Conservation (phyloP, 2,797 vertebrate genomes). For the Chiroxiphia lanceolata region DNA sequence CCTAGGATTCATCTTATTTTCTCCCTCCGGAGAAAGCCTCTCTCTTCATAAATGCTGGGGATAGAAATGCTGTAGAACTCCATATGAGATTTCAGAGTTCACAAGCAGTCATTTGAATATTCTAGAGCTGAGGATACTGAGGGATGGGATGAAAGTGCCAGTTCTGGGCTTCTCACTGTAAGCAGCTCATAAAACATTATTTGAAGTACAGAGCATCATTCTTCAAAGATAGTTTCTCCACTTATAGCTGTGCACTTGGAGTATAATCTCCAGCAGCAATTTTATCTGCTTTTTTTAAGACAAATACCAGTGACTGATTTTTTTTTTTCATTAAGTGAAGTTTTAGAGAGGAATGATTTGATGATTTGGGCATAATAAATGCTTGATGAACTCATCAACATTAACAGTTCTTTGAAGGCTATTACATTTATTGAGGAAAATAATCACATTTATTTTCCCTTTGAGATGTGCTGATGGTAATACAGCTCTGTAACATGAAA, state of each 20-base stretch:
- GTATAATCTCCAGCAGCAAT: not conserved
- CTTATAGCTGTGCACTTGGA: not conserved
- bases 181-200: not conserved
- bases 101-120: not conserved
- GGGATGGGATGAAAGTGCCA: not conserved
- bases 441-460: not conserved
- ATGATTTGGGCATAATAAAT: not conserved
- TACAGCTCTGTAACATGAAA: not conserved
- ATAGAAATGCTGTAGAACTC: not conserved
- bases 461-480: not conserved
- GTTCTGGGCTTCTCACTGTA: not conserved
- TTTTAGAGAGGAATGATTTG: not conserved
- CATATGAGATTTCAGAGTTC: not conserved
- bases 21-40: not conserved
- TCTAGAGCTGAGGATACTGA: not conserved
- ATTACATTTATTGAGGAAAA: not conserved
- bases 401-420: not conserved
- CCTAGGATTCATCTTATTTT: not conserved
- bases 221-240: constrained; percentile 15
- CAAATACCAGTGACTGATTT: not conserved
- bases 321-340: not conserved
- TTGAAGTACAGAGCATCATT: constrained; percentile 7
- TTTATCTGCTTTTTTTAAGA: not conserved
- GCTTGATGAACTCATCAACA: not conserved
- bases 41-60: not conserved